Base-by-base conservation (phyloP, 2,113 vertebrate species). In the Tenebrosternarchus preto region DNA sequence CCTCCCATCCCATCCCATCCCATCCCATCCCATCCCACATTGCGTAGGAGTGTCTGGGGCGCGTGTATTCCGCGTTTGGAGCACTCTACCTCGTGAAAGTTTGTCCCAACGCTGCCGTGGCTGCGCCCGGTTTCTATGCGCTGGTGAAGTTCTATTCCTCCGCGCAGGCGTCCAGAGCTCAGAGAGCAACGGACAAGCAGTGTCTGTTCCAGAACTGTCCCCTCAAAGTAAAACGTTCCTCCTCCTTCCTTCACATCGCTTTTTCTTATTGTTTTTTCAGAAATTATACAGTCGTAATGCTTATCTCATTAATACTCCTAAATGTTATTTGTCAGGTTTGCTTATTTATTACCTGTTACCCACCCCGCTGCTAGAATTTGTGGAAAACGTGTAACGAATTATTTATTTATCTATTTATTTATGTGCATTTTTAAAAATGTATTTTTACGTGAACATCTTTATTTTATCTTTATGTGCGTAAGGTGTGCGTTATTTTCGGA, bases 81-180 rank as follows among this genome's bases (percentile, higher is more conserved):
- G 93, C 85, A 0, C 89, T 96, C 2, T 94, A 95, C 87, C 91
- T 93, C 0, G n/a, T 95, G 53, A 92, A 93, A 59, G 87, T 92
- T 3, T 87, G 76, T 81, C 90, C 87, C 2, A 94, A 93, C 0
- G 89, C 91, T 0, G 80, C 88, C 0, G 90, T 89, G 43, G 89
- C 83, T 0, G 43, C 85, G 0, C 93, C 93, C 0, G 94, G 94
- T 0, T 95, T 87, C 87, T 93, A 91, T 0, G 91, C 93, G 0
- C 1, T 95, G 24, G 8, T 95, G 46, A 95, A 92, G 85, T 95
- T 95, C 82, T 95, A 91, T 77, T 95, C 92, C 0, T 87, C 91
- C 0, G 74, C 76, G 11, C 94, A 94, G 29, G 94, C 96, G 0
- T 36, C 81, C 1, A 86, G 82, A 78, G 94, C 96, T 1, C 94